A percentile compares a stretch with the other conserved stretches of the same genome.
Evolutionary conservation across 2,888 invertebrate genomes (phyloP).

Genomic region (Pyrgus malvae): DNA sequence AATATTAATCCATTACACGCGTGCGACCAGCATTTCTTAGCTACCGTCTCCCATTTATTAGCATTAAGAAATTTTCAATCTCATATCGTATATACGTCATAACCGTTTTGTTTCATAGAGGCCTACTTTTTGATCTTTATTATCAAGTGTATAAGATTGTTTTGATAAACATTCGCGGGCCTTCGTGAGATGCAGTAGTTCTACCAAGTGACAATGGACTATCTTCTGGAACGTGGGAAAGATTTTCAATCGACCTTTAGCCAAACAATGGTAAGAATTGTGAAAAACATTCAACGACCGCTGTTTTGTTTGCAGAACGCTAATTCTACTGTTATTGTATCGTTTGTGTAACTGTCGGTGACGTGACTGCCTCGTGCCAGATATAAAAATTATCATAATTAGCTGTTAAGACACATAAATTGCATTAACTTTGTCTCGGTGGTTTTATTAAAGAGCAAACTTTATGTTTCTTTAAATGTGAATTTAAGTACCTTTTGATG

Average conservation of each 20-base stretch:
- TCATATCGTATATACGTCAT: slow-evolving; percentile 23
- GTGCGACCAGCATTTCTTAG: slow-evolving; percentile 16
- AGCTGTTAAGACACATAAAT: slow-evolving; percentile 4
- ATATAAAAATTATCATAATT: slow-evolving; percentile 23
- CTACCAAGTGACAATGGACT: slow-evolving; percentile 41
- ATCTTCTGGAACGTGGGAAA: slow-evolving; percentile 68
- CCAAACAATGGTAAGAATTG: slow-evolving; percentile 60
- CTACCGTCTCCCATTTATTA: slow-evolving; percentile 17
- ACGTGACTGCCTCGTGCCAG: slow-evolving; percentile 19
- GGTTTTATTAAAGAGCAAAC: no score
- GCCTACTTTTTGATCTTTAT: neutral
- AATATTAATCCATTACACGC: slow-evolving; percentile 18
- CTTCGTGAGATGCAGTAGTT: slow-evolving; percentile 25
- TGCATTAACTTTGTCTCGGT: neutral
- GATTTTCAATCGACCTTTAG: slow-evolving; percentile 52
- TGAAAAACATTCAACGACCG: slow-evolving; percentile 47
- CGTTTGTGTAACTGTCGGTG: slow-evolving; percentile 44
- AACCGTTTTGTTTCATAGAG: neutral
- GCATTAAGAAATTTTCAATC: slow-evolving; percentile 24
- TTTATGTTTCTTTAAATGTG: no score
- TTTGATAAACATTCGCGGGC: neutral
- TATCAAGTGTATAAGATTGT: neutral
- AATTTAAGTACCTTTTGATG: no score
- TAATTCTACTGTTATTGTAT: slow-evolving; percentile 54
- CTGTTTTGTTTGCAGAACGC: slow-evolving; percentile 51